phyloP scores from a whole-genome alignment of 2,113 vertebrate genomes.

The Chaetorhynchus papuensis region DNA sequence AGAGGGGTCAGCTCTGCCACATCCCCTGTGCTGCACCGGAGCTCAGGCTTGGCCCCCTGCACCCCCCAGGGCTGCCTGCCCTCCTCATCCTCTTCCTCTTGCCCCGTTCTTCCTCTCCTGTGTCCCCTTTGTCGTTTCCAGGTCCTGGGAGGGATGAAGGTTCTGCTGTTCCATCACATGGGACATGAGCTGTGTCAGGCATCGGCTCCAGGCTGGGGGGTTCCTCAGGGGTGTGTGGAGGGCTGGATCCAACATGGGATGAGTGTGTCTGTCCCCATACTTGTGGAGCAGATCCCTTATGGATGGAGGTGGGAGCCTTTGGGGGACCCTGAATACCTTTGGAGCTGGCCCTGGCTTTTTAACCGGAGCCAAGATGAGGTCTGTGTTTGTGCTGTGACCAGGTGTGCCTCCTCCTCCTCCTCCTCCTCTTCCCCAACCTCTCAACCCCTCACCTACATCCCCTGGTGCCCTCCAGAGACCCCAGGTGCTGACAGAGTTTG shows the following conservation, averaged over 20 bases:
- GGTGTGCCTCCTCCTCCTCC: neutral
- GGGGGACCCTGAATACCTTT: no score
- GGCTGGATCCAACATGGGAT: neutral
- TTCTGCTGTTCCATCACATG: neutral
- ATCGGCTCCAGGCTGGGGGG: neutral
- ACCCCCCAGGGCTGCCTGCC: neutral
- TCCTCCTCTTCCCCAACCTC: neutral
- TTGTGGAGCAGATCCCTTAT: accelerated
- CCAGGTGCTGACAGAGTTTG: neutral
- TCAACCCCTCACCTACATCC: neutral
- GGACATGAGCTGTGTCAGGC: neutral
- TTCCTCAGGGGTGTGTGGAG: neutral
- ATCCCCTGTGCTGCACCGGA: neutral
- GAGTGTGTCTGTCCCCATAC: neutral
- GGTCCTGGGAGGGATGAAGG: neutral
- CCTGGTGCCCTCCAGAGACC: neutral
- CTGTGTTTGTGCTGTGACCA: neutral
- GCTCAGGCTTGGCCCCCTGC: neutral
- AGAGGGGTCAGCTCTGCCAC: neutral
- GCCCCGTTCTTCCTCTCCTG: neutral
- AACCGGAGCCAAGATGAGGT: neutral
- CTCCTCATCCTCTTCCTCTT: neutral
- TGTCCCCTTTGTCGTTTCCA: neutral
- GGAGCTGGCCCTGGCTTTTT: neutral
- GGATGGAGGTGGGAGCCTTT: neutral